phyloP scores from a whole-genome alignment of 2,888 invertebrate genomes.

The Hemaris fuciformis region DNA sequence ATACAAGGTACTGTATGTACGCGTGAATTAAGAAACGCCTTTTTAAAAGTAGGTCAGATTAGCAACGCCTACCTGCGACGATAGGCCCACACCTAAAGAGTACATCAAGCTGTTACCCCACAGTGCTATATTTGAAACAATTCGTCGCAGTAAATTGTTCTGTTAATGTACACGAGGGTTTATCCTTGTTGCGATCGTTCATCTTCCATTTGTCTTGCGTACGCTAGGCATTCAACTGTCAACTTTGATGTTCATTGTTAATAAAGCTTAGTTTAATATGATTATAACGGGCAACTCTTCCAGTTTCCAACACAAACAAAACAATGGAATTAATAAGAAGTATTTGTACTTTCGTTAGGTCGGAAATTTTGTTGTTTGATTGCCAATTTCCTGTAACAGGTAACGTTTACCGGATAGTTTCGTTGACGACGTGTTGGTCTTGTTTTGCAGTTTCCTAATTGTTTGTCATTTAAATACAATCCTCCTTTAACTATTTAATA shows the following conservation, averaged over 20 bases:
- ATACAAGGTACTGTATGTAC: no score
- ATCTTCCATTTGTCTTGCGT: slow-evolving; percentile 44
- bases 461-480: not conserved
- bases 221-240: slow-evolving; percentile 52
- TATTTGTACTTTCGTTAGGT: not conserved
- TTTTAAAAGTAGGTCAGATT: no score
- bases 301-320: not conserved
- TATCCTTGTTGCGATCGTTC: slow-evolving; percentile 22
- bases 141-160: not conserved
- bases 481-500: not conserved
- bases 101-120: not conserved
- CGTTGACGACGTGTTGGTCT: not conserved
- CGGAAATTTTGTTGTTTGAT: not conserved
- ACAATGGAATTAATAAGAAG: not conserved
- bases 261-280: slow-evolving; percentile 43
- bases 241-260: slow-evolving; percentile 53
- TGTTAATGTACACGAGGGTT: slow-evolving; percentile 25
- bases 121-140: not conserved
- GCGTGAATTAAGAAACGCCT: no score
- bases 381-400: not conserved
- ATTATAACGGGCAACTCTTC: slow-evolving; percentile 9
- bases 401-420: not conserved
- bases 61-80: not conserved
- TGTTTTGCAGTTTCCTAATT: not conserved
- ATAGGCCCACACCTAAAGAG: not conserved